Evolutionary conservation across 2,113 vertebrate species (phyloP).

Genomic region (Cynocephalus volans): DNA sequence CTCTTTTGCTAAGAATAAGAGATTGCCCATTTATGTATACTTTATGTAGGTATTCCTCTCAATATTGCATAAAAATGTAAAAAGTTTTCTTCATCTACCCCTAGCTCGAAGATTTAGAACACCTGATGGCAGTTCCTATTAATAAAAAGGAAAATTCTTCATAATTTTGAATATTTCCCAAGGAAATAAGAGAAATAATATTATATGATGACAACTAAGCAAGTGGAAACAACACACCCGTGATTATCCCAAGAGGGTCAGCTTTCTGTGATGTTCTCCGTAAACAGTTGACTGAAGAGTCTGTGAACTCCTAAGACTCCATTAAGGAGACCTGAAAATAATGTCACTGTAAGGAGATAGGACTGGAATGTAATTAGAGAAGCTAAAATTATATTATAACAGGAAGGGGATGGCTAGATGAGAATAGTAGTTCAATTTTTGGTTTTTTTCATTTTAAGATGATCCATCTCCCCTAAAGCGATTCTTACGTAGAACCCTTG

Average conservation of each 20-base stretch:
- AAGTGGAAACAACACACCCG: not conserved
- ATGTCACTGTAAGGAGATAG: not conserved
- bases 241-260: not conserved
- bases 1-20: conserved; percentile 15
- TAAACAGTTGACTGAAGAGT: not conserved
- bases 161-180: conserved; percentile 47
- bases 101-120: not conserved
- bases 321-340: conserved; percentile 2
- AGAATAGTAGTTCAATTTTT: not conserved
- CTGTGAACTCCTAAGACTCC: not conserved
- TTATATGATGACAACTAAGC: not conserved
- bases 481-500: not conserved
- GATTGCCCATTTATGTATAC: not conserved
- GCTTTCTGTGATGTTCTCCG: not conserved
- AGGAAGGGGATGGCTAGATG: not conserved
- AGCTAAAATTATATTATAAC: not conserved
- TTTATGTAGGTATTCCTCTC: not conserved
- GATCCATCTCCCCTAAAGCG: not conserved
- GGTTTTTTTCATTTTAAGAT: not conserved
- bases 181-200: conserved; percentile 11
- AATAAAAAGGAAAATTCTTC: not conserved
- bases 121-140: not conserved
- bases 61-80: not conserved
- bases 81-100: not conserved
- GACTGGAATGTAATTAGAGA: not conserved